A percentile compares a stretch with the other conserved stretches of the same genome.
These are phyloP conservation scores for Archips xylosteana DNA, from an alignment of 2,888 invertebrate species.

Conservation along the genomic window DNA sequence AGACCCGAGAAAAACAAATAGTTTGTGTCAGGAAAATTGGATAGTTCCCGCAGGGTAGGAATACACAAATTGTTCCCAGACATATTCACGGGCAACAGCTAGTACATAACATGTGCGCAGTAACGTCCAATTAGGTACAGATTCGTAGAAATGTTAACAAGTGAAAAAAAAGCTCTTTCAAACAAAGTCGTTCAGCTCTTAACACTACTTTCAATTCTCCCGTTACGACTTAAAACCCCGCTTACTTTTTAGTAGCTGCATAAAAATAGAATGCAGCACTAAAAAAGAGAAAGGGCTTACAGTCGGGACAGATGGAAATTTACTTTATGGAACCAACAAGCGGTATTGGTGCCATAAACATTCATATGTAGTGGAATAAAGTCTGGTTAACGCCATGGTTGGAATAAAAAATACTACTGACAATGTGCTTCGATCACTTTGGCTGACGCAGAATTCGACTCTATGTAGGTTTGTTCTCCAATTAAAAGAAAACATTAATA, in stretches of 20 bases:
- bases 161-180: neutral
- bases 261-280: conserved; percentile 48
- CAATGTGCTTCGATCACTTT: conserved; percentile 1
- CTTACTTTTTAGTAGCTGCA: conserved; percentile 40
- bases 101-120: too few species aligned
- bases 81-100: too few species aligned
- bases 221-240: conserved; percentile 23
- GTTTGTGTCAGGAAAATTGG: too few species aligned
- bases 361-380: conserved; percentile 59
- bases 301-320: conserved; percentile 63
- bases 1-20: too few species aligned
- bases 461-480: neutral
- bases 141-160: too few species aligned
- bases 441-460: neutral
- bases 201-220: conserved; percentile 20
- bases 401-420: conserved; percentile 13
- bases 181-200: conserved; percentile 9
- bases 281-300: conserved; percentile 64
- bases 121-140: too few species aligned
- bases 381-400: conserved; percentile 15
- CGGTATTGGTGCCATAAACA: conserved; percentile 71
- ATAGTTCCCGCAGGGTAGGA: too few species aligned
- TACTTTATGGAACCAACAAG: conserved; percentile 67
- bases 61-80: too few species aligned
- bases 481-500: neutral